phyloP scores from a whole-genome alignment of 1,140 invertebrate species.

The Myzus persicae region DNA sequence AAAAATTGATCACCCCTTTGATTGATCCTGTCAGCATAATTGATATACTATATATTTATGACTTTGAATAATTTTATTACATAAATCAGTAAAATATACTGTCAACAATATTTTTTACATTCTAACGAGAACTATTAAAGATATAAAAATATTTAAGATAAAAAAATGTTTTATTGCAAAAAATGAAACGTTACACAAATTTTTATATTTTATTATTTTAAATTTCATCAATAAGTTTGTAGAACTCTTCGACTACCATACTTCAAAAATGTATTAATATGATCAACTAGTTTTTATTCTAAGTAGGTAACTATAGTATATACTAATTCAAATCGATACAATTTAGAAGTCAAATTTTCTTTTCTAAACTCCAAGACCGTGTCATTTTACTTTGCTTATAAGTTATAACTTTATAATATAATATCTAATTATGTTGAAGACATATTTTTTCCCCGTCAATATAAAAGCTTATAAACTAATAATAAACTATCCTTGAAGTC shows the following conservation, averaged over 20 bases:
- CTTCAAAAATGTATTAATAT: not conserved
- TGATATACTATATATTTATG: not conserved
- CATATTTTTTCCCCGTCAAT: not conserved
- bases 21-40: not conserved
- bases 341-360: not conserved
- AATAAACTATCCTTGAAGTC: not conserved
- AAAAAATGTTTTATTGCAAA: not conserved
- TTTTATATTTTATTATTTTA: not conserved
- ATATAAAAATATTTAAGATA: not conserved
- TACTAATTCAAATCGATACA: not conserved
- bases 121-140: not conserved
- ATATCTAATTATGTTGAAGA: not conserved
- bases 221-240: not conserved
- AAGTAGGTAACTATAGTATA: not conserved
- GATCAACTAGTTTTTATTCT: not conserved
- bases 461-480: conserved; percentile 34
- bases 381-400: not conserved
- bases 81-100: not conserved
- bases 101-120: not conserved
- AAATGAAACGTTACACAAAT: not conserved
- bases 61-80: not conserved
- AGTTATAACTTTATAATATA: not conserved
- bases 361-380: not conserved
- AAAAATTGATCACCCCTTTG: not conserved
- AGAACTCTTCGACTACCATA: not conserved